Evolutionary conservation across 2,797 vertebrate species (phyloP).

Genomic region (Macrochelys suwanniensis): DNA sequence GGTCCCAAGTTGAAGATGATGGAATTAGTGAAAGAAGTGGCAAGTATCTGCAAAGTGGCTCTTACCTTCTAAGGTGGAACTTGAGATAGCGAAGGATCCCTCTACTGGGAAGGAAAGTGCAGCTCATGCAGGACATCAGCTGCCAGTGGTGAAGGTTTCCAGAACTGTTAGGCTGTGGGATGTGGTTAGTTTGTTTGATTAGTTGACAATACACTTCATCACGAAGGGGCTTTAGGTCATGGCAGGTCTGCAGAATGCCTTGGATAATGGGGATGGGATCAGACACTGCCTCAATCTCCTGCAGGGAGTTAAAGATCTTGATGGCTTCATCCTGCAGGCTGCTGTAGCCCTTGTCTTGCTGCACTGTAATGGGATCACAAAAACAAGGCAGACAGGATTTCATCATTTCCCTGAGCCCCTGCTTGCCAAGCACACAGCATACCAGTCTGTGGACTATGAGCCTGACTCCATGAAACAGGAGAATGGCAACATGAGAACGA

Average conservation of each 20-base stretch:
- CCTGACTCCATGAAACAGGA: background rate
- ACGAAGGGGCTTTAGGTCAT: slow-evolving; percentile 89
- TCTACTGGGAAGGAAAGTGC: slow-evolving; percentile 92
- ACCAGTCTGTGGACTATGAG: background rate
- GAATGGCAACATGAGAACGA: background rate
- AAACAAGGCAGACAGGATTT: slow-evolving; percentile 9
- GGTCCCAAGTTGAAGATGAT: background rate
- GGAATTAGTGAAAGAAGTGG: background rate
- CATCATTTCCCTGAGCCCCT: background rate
- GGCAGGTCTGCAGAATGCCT: slow-evolving; percentile 95
- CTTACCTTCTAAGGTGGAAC: slow-evolving; percentile 93
- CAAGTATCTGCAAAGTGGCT: fast-evolving
- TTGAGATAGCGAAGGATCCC: slow-evolving; percentile 93
- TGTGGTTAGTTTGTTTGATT: slow-evolving; percentile 95
- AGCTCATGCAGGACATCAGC: slow-evolving; percentile 94
- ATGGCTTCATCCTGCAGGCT: slow-evolving; percentile 95
- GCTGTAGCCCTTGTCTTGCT: slow-evolving; percentile 94
- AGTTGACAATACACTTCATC: slow-evolving; percentile 96
- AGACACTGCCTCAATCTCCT: slow-evolving; percentile 92
- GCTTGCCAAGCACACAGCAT: background rate
- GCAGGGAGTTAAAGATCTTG: slow-evolving; percentile 95
- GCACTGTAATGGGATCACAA: slow-evolving; percentile 81
- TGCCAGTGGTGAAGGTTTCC: slow-evolving; percentile 93
- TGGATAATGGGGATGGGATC: slow-evolving; percentile 94
- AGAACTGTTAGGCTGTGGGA: slow-evolving; percentile 89